Conservation (phyloP, 1,140 invertebrate species). For the Aphidius gifuensis region DNA sequence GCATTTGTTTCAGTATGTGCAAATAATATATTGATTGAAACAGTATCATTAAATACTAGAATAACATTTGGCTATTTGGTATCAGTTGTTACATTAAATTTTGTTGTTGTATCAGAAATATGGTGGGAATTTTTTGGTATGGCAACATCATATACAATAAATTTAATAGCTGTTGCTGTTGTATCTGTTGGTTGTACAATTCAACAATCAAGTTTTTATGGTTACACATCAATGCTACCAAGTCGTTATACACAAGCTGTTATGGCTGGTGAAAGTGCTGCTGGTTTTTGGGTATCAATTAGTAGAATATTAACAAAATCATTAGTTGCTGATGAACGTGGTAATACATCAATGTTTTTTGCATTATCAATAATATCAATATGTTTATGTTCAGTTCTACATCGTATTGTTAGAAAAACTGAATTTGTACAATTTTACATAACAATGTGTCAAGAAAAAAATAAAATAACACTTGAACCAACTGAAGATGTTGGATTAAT, state of each 20-base stretch:
- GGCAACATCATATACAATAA: constrained; percentile 73
- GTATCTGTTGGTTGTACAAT: constrained; percentile 88
- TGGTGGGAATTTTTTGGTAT: constrained; percentile 76
- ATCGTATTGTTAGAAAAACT: constrained; percentile 71
- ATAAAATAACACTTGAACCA: constrained; percentile 71
- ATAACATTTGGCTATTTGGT: constrained; percentile 86
- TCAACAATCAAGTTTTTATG: constrained; percentile 92
- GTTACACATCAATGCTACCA: constrained; percentile 88
- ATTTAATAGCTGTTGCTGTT: constrained; percentile 77
- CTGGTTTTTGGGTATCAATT: constrained; percentile 79
- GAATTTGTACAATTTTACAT: constrained; percentile 84
- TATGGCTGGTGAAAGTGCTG: constrained; percentile 90
- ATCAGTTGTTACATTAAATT: constrained; percentile 75
- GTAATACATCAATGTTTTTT: constrained; percentile 86
- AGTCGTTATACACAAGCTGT: constrained; percentile 86
- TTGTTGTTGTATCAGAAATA: constrained; percentile 81
- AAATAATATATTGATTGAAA: constrained; percentile 82
- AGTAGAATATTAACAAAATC: constrained; percentile 82
- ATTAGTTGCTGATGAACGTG: constrained; percentile 66
- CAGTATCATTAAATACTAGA: constrained; percentile 76
- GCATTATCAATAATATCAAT: constrained; percentile 72
- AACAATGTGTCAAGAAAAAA: constrained; percentile 68
- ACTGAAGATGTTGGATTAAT: constrained; percentile 75
- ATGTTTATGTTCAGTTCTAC: constrained; percentile 70
- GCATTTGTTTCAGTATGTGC: constrained; percentile 82